Percentiles rank a stretch among this genome's conserved stretches.
phyloP scores from a whole-genome alignment of 2,113 vertebrate genomes.

The Ia io region DNA sequence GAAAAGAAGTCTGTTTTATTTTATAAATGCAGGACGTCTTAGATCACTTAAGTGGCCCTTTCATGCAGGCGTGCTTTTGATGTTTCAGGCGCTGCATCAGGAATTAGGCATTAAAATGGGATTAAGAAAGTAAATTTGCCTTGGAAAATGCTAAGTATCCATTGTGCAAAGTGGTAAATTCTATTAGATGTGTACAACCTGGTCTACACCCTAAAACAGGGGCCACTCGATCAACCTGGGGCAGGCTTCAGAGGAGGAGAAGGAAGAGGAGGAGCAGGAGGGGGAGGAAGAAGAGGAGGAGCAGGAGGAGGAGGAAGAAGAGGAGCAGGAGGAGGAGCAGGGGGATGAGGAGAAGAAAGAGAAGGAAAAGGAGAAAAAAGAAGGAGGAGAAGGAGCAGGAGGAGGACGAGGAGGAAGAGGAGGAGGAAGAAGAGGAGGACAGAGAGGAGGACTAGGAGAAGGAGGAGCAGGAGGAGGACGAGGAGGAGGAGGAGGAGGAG shows the following conservation, averaged over 20 bases:
- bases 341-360: fast-evolving
- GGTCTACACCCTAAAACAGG: not conserved
- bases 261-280: not conserved
- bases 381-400: not conserved
- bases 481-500: no score
- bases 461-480: no score
- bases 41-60: not conserved
- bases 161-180: not conserved
- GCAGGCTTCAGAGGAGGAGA: not conserved
- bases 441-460: no score
- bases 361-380: not conserved
- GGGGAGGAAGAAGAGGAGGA: not conserved
- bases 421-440: no score
- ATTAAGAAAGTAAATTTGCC: not conserved
- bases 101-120: not conserved
- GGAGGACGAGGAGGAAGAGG: not conserved
- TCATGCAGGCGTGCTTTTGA: not conserved
- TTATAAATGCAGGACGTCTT: not conserved
- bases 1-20: not conserved
- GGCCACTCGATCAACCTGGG: not conserved
- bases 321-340: not conserved
- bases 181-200: not conserved
- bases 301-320: not conserved
- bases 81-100: not conserved
- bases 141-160: not conserved